Conservation (phyloP, 35 echinoderm and acorn worm species). For the Strongylocentrotus purpuratus region DNA sequence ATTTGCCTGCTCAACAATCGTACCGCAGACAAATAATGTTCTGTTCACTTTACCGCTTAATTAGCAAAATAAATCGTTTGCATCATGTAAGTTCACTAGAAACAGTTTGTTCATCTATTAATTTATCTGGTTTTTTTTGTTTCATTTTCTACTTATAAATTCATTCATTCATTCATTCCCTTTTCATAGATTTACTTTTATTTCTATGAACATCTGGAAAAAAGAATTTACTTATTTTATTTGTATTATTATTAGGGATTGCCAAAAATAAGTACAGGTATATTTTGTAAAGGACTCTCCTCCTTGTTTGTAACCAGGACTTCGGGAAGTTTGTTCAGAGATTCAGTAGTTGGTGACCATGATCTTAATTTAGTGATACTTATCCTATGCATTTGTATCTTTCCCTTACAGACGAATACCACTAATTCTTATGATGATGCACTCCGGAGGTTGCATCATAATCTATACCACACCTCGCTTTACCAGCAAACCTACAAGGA, state of each 20-base stretch:
- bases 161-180: not conserved
- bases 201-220: not conserved
- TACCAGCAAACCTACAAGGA: constrained; percentile 62
- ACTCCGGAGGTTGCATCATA: constrained; percentile 48
- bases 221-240: not conserved
- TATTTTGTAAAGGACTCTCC: not conserved
- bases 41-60: no score
- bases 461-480: constrained; percentile 56
- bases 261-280: no score
- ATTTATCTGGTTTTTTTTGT: no score
- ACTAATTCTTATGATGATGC: constrained; percentile 53
- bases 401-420: constrained; percentile 36
- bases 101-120: no score
- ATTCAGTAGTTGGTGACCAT: not conserved
- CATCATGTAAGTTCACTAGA: no score
- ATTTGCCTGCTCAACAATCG: no score
- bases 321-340: not conserved
- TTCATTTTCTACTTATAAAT: not conserved
- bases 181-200: not conserved
- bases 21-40: no score
- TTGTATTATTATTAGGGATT: not conserved
- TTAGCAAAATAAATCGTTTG: no score
- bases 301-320: not conserved
- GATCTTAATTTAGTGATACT: not conserved
- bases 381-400: not conserved